Conservation (phyloP, 2,113 vertebrate species). For the Corynorhinus townsendii region DNA sequence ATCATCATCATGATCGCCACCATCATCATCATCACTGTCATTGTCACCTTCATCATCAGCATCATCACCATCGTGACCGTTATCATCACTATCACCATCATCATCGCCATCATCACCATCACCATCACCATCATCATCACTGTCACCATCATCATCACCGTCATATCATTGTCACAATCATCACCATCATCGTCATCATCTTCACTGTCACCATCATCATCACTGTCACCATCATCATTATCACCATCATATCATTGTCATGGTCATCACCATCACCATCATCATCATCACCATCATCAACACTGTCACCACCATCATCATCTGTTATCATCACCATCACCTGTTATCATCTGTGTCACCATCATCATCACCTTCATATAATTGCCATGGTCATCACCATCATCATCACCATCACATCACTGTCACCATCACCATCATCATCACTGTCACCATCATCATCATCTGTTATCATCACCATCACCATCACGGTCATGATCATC, state of each 20-base stretch:
- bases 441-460: fast-evolving
- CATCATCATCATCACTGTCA: no score
- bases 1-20: no score
- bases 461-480: fast-evolving
- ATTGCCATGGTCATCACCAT: neutral
- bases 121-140: fast-evolving
- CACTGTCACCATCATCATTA: fast-evolving
- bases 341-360: fast-evolving
- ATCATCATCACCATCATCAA: fast-evolving
- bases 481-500: fast-evolving
- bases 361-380: no score
- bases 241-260: fast-evolving
- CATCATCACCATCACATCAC: fast-evolving
- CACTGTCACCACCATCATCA: fast-evolving
- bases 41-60: fast-evolving
- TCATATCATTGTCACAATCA: fast-evolving
- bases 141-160: fast-evolving
- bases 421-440: fast-evolving
- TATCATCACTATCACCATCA: fast-evolving
- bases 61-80: fast-evolving
- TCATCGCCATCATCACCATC: fast-evolving
- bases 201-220: fast-evolving
- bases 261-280: fast-evolving
- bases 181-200: fast-evolving
- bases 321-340: neutral